These are phyloP conservation scores for Mactromeris polynyma DNA, from an alignment of 2,888 invertebrate genomes.

Conservation along the genomic window DNA sequence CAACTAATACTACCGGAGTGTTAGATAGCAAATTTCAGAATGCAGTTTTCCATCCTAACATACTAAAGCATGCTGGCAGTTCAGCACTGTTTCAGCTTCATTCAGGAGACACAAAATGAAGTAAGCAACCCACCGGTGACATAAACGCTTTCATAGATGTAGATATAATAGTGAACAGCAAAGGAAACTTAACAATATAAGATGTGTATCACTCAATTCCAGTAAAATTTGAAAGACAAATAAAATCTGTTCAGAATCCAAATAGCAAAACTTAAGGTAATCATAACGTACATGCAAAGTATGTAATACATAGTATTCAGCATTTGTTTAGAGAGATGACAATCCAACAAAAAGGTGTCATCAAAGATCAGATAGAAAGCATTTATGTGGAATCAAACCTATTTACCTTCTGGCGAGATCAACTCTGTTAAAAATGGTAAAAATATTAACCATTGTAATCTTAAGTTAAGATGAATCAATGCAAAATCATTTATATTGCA, in stretches of 20 bases:
- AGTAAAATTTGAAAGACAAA: neutral
- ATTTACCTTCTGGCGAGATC: slow-evolving; percentile 36
- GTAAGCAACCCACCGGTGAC: neutral
- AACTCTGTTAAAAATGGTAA: slow-evolving; percentile 38
- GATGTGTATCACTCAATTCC: neutral
- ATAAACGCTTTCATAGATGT: slow-evolving; percentile 7
- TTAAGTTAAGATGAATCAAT: too few relatives aligned
- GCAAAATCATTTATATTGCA: neutral
- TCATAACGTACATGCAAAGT: slow-evolving; percentile 6
- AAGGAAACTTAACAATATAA: neutral
- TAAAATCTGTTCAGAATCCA: neutral
- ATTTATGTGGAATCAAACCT: slow-evolving; percentile 27
- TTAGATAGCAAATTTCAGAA: neutral
- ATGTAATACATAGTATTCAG: neutral
- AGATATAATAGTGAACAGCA: neutral
- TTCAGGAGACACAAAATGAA: neutral
- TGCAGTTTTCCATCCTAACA: neutral
- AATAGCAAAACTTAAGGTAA: neutral
- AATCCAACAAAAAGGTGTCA: slow-evolving; percentile 3
- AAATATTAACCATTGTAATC: too few relatives aligned
- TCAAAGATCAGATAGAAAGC: slow-evolving; percentile 28
- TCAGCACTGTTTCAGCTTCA: neutral
- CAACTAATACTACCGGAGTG: too few relatives aligned
- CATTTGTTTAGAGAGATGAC: neutral
- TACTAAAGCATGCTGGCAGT: neutral